Percentiles rank a stretch among this genome's conserved stretches.
phyloP scores from a whole-genome alignment of 64 coral and sea anemone species.

The Hydrozoanthus tunicans region DNA sequence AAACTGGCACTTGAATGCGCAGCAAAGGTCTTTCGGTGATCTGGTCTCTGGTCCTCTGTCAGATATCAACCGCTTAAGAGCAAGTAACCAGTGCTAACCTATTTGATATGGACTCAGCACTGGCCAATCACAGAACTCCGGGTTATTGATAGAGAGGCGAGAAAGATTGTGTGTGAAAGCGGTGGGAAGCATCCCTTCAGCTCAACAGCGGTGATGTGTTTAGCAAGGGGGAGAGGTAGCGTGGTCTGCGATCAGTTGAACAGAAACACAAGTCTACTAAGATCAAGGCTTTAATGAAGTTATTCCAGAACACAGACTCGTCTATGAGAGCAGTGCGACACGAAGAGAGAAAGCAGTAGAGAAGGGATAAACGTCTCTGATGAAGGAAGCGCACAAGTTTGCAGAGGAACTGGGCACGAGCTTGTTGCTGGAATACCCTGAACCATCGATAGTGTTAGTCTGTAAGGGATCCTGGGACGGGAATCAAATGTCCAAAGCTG shows the following conservation, averaged over 20 bases:
- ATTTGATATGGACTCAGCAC: not conserved
- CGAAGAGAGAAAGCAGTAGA: not conserved
- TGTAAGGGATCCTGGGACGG: not conserved
- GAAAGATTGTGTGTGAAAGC: not conserved
- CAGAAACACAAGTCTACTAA: not conserved
- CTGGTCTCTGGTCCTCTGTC: not conserved
- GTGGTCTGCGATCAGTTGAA: not conserved
- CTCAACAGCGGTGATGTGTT: not conserved
- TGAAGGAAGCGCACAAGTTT: constrained; percentile 16
- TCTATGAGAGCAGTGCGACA: not conserved
- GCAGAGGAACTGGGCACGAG: not conserved
- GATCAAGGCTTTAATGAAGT: not conserved
- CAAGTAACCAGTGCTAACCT: not conserved
- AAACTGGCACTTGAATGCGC: not conserved
- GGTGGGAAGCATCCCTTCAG: not conserved
- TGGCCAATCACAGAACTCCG: not conserved
- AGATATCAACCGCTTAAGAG: not conserved
- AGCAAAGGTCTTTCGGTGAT: not conserved
- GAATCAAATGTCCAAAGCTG: not conserved
- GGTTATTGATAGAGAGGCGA: not conserved
- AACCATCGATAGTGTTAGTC: not conserved
- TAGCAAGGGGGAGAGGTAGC: not conserved
- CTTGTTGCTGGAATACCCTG: not conserved
- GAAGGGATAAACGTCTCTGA: not conserved
- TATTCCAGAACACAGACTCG: not conserved